Conservation (phyloP, 2,113 vertebrate genomes). For the Ameiurus melas region DNA sequence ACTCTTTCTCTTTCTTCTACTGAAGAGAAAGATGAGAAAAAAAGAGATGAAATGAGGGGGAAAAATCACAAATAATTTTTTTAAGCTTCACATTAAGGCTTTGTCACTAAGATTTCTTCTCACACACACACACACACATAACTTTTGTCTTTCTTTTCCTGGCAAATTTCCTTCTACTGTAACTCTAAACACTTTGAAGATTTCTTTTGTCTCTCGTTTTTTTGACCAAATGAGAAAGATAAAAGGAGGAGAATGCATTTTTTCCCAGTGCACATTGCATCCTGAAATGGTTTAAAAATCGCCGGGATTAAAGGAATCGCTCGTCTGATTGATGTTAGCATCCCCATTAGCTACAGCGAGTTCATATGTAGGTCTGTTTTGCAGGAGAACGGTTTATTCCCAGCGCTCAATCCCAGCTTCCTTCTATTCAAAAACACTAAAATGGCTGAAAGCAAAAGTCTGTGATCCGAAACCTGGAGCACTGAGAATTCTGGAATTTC, state of each 20-base stretch:
- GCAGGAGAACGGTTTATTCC: background rate
- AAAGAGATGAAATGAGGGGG: background rate
- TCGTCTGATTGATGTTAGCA: background rate
- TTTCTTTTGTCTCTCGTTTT: background rate
- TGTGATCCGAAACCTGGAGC: constrained; percentile 4
- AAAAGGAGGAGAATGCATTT: background rate
- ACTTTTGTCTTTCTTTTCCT: background rate
- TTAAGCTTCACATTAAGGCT: background rate
- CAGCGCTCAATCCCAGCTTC: background rate
- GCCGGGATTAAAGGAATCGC: background rate
- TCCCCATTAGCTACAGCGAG: background rate
- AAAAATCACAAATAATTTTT: background rate
- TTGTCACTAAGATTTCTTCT: too few species aligned
- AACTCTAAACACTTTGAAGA: background rate
- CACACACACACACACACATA: background rate
- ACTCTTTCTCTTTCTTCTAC: background rate
- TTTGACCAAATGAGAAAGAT: background rate
- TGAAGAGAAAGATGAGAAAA: background rate
- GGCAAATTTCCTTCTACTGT: background rate
- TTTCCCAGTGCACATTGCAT: background rate
- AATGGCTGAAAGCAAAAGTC: background rate
- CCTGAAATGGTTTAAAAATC: background rate
- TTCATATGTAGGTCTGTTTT: background rate
- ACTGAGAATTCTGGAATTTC: background rate
- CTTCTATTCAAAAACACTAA: background rate